phyloP scores from a whole-genome alignment of 2,113 vertebrate genomes.

The Gobio gobio region DNA sequence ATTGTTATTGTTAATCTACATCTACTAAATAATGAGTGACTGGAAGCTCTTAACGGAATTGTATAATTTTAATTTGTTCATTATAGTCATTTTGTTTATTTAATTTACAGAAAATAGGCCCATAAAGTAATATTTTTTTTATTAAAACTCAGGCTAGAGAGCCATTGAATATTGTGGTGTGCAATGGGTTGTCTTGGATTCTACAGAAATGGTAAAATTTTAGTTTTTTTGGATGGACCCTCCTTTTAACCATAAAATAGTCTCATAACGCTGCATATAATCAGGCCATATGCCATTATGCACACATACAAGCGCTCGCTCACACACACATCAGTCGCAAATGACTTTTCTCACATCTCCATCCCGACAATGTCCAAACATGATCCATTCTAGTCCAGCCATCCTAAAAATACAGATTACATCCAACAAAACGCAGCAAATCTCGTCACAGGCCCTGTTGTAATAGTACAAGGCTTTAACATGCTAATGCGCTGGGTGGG shows the following conservation, averaged over 20 bases:
- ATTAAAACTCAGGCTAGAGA: not conserved
- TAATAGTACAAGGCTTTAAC: conserved; percentile 38
- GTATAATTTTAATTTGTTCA: not conserved
- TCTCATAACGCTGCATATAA: not conserved
- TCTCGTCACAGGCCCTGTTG: conserved; percentile 58
- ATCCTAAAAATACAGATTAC: conserved; percentile 54
- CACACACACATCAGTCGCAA: conserved; percentile 59
- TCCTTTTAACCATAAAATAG: not conserved
- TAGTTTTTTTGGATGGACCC: not conserved
- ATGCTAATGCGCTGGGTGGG: conserved; percentile 57
- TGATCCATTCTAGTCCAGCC: conserved; percentile 41
- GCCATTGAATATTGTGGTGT: not conserved
- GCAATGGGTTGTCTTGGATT: not conserved
- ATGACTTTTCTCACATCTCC: conserved; percentile 53
- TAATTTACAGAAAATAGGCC: not conserved
- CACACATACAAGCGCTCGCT: conserved; percentile 39
- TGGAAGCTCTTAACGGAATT: not conserved
- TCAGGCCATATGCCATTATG: no score
- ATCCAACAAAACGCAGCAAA: conserved; percentile 38
- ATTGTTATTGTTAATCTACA: no score
- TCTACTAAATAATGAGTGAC: not conserved
- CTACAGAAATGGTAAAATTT: not conserved
- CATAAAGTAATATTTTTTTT: not conserved
- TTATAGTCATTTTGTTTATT: not conserved
- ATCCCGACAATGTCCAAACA: conserved; percentile 48